A percentile compares a stretch with the other conserved stretches of the same genome.
Conservation (phyloP, 2,888 invertebrate genomes). For the Noctuana brunneofusca region DNA sequence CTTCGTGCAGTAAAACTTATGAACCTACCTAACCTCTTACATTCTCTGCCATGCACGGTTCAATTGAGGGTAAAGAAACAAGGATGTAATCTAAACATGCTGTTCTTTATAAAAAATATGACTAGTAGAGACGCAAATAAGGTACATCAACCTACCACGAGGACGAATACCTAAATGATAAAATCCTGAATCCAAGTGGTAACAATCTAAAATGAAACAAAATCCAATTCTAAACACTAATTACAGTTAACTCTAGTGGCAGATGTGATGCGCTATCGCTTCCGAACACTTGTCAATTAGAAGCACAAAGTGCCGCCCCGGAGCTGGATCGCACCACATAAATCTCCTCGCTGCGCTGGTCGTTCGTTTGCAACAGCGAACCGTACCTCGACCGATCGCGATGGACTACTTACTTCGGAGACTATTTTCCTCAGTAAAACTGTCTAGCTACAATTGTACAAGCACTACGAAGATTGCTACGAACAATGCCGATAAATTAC, state of each 20-base stretch:
- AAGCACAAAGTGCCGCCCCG: slow-evolving; percentile 61
- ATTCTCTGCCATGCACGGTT: too few species aligned
- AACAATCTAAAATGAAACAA: not conserved
- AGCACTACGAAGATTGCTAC: slow-evolving; percentile 38
- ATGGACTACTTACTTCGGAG: slow-evolving; percentile 46
- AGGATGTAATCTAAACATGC: too few species aligned
- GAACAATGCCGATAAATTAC: slow-evolving; percentile 41
- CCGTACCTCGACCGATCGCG: slow-evolving; percentile 53
- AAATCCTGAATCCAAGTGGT: not conserved
- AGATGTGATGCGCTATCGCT: slow-evolving; percentile 54
- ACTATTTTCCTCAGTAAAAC: slow-evolving; percentile 46
- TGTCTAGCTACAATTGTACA: slow-evolving; percentile 35
- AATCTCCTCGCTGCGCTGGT: slow-evolving; percentile 46
- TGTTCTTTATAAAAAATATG: too few species aligned
- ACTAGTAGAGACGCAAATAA: too few species aligned
- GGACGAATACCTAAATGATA: too few species aligned
- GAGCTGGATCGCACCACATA: slow-evolving; percentile 62
- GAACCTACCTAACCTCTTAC: too few species aligned
- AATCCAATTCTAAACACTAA: slow-evolving; percentile 16
- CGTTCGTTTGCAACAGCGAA: slow-evolving; percentile 49
- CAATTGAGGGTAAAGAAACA: too few species aligned
- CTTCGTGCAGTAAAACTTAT: too few species aligned
- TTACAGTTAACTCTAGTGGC: slow-evolving; percentile 36
- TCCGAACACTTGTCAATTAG: slow-evolving; percentile 73
- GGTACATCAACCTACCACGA: too few species aligned